Conservation (phyloP, 2,888 invertebrate species). For the Volucella inanis region DNA sequence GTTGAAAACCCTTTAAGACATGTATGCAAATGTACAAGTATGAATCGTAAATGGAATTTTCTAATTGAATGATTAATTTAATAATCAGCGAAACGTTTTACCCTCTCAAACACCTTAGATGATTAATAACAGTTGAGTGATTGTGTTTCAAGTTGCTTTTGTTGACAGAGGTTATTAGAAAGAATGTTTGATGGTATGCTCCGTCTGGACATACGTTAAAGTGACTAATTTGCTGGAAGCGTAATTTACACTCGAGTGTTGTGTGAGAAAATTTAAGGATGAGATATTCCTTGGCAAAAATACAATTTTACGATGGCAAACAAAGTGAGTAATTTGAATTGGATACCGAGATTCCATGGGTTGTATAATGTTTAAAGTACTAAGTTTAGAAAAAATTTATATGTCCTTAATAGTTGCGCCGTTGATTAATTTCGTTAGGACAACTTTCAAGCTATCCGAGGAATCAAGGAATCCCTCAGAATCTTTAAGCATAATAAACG, state of each 20-base stretch:
- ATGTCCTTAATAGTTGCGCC: too few species aligned
- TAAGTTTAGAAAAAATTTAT: too few species aligned
- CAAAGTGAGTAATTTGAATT: too few species aligned
- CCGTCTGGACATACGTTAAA: slow-evolving; percentile 32
- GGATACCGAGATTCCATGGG: too few species aligned
- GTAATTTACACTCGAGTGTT: slow-evolving; percentile 41
- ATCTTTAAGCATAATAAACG: too few species aligned
- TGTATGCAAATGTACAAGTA: slow-evolving; percentile 17
- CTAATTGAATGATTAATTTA: slow-evolving; percentile 75
- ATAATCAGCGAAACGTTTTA: slow-evolving; percentile 48
- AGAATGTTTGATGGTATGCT: slow-evolving; percentile 32
- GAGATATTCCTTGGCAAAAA: neutral
- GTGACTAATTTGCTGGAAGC: slow-evolving; percentile 53
- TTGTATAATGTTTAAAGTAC: too few species aligned
- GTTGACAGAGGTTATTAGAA: slow-evolving; percentile 48
- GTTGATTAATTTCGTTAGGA: too few species aligned
- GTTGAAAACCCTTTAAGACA: slow-evolving; percentile 57
- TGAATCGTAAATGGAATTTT: slow-evolving; percentile 72
- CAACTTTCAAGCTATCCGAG: too few species aligned
- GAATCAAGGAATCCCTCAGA: too few species aligned
- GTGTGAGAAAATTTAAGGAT: neutral
- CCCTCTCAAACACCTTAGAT: slow-evolving; percentile 45
- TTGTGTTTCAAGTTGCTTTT: slow-evolving; percentile 54
- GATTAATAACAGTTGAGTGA: slow-evolving; percentile 69
- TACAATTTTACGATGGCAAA: neutral